Base-by-base conservation (phyloP, 2,888 invertebrate genomes). In the Drosophila neotestacea region DNA sequence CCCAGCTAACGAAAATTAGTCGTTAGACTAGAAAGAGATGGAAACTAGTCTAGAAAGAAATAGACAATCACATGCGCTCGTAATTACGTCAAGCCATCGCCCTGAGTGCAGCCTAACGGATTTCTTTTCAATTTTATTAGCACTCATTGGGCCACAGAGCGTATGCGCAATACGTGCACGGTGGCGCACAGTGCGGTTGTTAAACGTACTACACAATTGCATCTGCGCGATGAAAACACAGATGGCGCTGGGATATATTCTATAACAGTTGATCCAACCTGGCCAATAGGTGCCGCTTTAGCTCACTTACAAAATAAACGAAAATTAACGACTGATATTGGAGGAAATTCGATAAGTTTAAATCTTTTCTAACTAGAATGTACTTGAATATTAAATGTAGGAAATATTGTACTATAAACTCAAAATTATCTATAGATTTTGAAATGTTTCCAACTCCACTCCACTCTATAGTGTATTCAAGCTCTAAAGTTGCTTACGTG, bases 1-100 rank as follows among this genome's bases (percentile, higher is more conserved):
- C 79, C 64, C 79, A 70, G 79, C 59, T 42, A 62, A 50, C 60
- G 30, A 63, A 69, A 70, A 74, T 67, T 78, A 64, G 61, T 50
- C 48, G 39, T 27, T 56, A 6, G 36, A 46, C 46, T 9, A 39
- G 51, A 66, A 32, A n/a, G 41, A 52, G 46, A 52, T 22, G 10
- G 27, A 13, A 27, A 55, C 55, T 22, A 13, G 28, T 16, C 6
- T 5, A 27, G 36, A 44, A 55, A 54, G 52, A 9, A 44, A 63
- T 46, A 22, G 46, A 44, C 4, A 16, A n/a, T 51, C 36, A 28
- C 22, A 41, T 52, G 36, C 30, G 13, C 42, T n/a, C 34, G 34
- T n/a, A 50, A 41, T 67, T 65, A 62, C 73, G 73, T 73, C 63
- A 76, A 62, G 9, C 54, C 41, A 28, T 60, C 36, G 46, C 48